These are phyloP conservation scores for Biston stratarius DNA, from an alignment of 2,888 invertebrate species.

Conservation along the genomic window DNA sequence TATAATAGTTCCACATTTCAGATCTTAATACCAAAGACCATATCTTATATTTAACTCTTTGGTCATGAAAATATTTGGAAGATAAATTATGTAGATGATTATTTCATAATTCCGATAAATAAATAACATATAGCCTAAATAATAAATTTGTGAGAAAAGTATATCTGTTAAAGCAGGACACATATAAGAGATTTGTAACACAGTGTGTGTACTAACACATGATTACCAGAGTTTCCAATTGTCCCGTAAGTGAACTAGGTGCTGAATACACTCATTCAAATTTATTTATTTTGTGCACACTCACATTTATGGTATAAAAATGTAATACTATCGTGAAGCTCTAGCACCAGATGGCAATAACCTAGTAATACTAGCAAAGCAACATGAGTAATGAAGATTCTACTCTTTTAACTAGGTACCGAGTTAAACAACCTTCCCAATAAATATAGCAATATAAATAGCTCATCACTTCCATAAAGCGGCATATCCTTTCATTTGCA, in stretches of 20 bases:
- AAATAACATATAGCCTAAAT: constrained; percentile 1
- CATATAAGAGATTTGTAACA: background rate
- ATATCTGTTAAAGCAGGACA: background rate
- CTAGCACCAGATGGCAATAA: constrained; percentile 76
- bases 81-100: constrained; percentile 16
- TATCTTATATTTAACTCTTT: constrained; percentile 43
- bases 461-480: constrained; percentile 13
- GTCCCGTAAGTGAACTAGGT: background rate
- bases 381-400: constrained; percentile 37
- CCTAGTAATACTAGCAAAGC: constrained; percentile 66
- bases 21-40: constrained; percentile 55
- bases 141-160: background rate
- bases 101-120: constrained; percentile 3
- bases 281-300: constrained; percentile 61
- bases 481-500: constrained; percentile 45
- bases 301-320: constrained; percentile 62
- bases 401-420: constrained; percentile 14
- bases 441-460: constrained; percentile 30
- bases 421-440: constrained; percentile 24
- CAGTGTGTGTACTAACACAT: background rate
- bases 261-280: constrained; percentile 28
- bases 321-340: constrained; percentile 67
- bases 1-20: constrained; percentile 58
- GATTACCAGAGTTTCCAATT: background rate
- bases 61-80: constrained; percentile 41